These are phyloP conservation scores for Parnassius glacialis DNA, from an alignment of 2,888 invertebrate species.

Conservation along the genomic window DNA sequence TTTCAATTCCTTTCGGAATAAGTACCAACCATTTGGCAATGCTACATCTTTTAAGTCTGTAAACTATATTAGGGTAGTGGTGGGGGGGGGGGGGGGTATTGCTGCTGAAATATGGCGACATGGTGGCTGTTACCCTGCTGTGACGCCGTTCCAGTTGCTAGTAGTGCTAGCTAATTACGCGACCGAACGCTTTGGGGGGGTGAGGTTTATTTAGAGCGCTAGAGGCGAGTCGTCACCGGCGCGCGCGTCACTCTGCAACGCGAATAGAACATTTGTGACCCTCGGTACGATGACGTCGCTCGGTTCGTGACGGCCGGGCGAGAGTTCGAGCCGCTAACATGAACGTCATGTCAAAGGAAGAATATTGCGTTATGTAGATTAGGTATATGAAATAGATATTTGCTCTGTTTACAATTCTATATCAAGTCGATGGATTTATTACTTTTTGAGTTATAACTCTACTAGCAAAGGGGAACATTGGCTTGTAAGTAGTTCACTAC, in stretches of 20 bases:
- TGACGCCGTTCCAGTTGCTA: slow-evolving; percentile 56
- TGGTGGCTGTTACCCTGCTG: slow-evolving; percentile 50
- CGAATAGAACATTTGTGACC: slow-evolving; percentile 75
- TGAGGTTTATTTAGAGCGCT: slow-evolving; percentile 56
- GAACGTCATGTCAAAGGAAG: neutral
- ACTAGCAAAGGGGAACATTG: slow-evolving; percentile 9
- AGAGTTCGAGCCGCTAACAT: slow-evolving; percentile 40
- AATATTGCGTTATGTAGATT: no score
- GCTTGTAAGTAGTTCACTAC: slow-evolving; percentile 10
- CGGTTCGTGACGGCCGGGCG: slow-evolving; percentile 52
- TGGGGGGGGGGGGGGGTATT: slow-evolving; percentile 39
- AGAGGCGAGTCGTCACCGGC: slow-evolving; percentile 55
- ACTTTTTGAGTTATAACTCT: slow-evolving; percentile 3
- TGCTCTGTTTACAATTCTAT: no score
- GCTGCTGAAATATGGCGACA: slow-evolving; percentile 55
- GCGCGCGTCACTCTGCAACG: slow-evolving; percentile 71
- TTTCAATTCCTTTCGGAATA: slow-evolving; percentile 48
- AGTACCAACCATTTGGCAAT: slow-evolving; percentile 37
- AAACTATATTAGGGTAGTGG: slow-evolving; percentile 28
- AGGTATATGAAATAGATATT: no score
- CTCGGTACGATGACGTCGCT: slow-evolving; percentile 62
- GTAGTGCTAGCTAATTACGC: slow-evolving; percentile 64
- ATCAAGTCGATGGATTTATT: neutral
- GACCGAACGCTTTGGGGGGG: slow-evolving; percentile 36
- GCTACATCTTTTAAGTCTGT: slow-evolving; percentile 26